phyloP scores from a whole-genome alignment of 2,113 vertebrate genomes.

The Oophaga pumilio region DNA sequence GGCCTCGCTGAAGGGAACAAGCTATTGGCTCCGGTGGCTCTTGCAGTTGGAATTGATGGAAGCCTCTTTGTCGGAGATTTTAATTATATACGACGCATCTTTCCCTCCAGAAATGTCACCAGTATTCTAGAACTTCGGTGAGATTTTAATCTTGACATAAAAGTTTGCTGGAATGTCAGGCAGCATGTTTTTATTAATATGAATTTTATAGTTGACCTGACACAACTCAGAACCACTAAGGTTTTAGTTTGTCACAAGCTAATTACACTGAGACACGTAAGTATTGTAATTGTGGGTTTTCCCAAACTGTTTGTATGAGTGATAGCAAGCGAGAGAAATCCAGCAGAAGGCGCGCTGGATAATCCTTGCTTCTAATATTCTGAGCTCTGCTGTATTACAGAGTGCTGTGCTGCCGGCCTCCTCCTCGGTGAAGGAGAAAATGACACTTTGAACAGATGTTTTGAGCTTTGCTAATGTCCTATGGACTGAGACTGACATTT shows the following conservation, averaged over 20 bases:
- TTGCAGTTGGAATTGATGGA: conserved; percentile 92
- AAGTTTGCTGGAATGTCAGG: conserved; percentile 55
- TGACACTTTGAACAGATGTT: conserved; percentile 57
- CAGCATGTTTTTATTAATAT: conserved; percentile 54
- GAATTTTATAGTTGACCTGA: conserved; percentile 58
- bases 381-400: conserved; percentile 18
- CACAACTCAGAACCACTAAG: conserved; percentile 52
- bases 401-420: conserved; percentile 44
- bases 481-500: conserved; percentile 57
- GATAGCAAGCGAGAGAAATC: not conserved
- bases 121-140: conserved; percentile 96
- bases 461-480: conserved; percentile 57
- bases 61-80: conserved; percentile 97
- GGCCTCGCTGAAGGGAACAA: conserved; percentile 98
- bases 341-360: not conserved
- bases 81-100: conserved; percentile 95
- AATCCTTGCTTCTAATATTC: conserved; percentile 23
- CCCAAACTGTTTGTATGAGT: conserved; percentile 23
- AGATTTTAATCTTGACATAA: conserved; percentile 58
- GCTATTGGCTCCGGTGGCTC: conserved; percentile 94
- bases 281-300: conserved; percentile 30
- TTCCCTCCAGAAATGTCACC: conserved; percentile 94
- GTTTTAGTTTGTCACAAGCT: conserved; percentile 34
- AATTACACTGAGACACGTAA: conserved; percentile 44
- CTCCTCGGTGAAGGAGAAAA: conserved; percentile 56